phyloP scores from a whole-genome alignment of 1,140 invertebrate species.

The Armadillidium nasatum region DNA sequence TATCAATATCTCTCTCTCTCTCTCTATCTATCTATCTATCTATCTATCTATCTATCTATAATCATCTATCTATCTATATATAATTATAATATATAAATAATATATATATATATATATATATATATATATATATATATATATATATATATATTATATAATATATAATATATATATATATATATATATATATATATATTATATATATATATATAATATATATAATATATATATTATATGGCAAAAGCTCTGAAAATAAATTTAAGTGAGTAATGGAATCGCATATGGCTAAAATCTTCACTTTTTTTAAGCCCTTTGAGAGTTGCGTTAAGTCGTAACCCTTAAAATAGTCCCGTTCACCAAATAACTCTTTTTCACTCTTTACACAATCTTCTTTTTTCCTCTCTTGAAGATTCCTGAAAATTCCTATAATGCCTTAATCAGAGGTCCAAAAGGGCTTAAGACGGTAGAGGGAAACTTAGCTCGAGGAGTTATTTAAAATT shows the following conservation, averaged over 20 bases:
- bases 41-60: too few species aligned
- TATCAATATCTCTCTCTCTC: too few species aligned
- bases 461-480: too few species aligned
- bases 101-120: slow-evolving; percentile 3
- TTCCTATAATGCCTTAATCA: not conserved
- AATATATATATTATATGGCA: not conserved
- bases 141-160: not conserved
- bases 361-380: not conserved
- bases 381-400: not conserved
- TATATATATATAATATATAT: not conserved
- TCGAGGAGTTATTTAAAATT: too few species aligned
- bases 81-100: too few species aligned
- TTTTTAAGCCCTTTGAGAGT: not conserved
- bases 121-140: slow-evolving; percentile 6
- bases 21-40: too few species aligned
- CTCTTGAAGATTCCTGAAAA: too few species aligned
- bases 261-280: not conserved
- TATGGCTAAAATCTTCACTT: not conserved
- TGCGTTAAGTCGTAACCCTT: not conserved
- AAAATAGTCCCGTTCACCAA: not conserved
- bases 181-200: slow-evolving; percentile 6
- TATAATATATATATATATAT: slow-evolving; percentile 5
- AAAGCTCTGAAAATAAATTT: not conserved
- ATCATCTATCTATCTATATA: not conserved
- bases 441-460: too few species aligned